phyloP scores from a whole-genome alignment of 2,888 invertebrate genomes.

The Oscheius myriophilus region DNA sequence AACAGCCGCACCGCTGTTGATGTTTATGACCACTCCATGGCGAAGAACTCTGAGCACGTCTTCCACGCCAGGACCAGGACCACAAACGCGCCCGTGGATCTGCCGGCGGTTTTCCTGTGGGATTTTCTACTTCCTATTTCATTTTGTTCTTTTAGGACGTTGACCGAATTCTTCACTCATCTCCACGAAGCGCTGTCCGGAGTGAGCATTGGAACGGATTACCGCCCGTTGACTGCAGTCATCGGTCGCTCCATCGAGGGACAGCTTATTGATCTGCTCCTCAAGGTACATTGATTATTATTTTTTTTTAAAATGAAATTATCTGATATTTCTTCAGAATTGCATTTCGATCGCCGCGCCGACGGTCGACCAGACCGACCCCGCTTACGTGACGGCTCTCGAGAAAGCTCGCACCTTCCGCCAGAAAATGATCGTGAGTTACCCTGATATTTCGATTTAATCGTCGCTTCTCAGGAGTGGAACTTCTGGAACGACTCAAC shows the following conservation, averaged over 20 bases:
- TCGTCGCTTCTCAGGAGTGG: constrained; percentile 13
- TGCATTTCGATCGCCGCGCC: constrained; percentile 23
- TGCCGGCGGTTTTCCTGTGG: background rate
- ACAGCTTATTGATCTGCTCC: constrained; percentile 8
- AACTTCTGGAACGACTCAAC: constrained; percentile 39
- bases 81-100: background rate
- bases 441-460: background rate
- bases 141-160: background rate
- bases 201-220: constrained; percentile 8
- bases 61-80: background rate
- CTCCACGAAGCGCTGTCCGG: constrained; percentile 2
- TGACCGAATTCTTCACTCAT: constrained; percentile 12
- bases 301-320: background rate
- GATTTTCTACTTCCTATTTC: background rate
- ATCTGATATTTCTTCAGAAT: constrained; percentile 1
- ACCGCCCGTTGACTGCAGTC: constrained; percentile 4
- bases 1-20: constrained; percentile 16
- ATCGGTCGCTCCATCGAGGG: constrained; percentile 16
- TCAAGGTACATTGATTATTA: constrained; percentile 3
- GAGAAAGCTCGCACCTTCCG: constrained; percentile 20
- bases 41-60: background rate
- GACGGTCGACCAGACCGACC: constrained; percentile 23
- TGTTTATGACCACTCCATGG: constrained; percentile 1
- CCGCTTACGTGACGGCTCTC: constrained; percentile 14
- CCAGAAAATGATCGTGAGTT: constrained; percentile 17